Evolutionary conservation across 2,797 vertebrate species (phyloP).

Genomic region (Periparus ater): DNA sequence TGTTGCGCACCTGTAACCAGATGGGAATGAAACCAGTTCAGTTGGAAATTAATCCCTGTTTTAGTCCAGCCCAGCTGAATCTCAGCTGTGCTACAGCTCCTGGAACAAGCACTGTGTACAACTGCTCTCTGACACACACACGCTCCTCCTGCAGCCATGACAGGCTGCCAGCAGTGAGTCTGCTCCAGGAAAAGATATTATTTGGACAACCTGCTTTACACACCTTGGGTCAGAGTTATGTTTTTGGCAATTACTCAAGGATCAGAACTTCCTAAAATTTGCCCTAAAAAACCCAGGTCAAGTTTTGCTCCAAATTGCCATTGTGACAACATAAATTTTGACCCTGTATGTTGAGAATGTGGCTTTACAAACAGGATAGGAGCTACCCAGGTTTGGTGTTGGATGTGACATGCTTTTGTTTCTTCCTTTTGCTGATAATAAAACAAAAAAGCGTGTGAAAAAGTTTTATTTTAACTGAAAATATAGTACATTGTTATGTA

Average conservation of each 20-base stretch:
- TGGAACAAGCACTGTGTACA: not conserved
- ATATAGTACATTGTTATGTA: not conserved
- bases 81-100: not conserved
- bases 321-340: not conserved
- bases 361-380: not conserved
- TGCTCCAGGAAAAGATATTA: not conserved
- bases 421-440: not conserved
- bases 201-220: not conserved
- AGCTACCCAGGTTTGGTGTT: not conserved
- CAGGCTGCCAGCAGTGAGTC: not conserved
- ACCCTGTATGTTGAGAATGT: not conserved
- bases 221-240: not conserved
- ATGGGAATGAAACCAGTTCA: not conserved
- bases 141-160: not conserved
- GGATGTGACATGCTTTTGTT: not conserved
- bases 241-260: not conserved
- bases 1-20: slow-evolving; percentile 88
- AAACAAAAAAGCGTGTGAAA: not conserved
- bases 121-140: not conserved
- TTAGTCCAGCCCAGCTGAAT: not conserved
- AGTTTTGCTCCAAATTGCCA: not conserved
- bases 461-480: not conserved
- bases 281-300: not conserved
- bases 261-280: not conserved
- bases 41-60: fast-evolving